Evolutionary conservation across 2,888 invertebrate genomes (phyloP).

Genomic region (Leptura quadrifasciata): DNA sequence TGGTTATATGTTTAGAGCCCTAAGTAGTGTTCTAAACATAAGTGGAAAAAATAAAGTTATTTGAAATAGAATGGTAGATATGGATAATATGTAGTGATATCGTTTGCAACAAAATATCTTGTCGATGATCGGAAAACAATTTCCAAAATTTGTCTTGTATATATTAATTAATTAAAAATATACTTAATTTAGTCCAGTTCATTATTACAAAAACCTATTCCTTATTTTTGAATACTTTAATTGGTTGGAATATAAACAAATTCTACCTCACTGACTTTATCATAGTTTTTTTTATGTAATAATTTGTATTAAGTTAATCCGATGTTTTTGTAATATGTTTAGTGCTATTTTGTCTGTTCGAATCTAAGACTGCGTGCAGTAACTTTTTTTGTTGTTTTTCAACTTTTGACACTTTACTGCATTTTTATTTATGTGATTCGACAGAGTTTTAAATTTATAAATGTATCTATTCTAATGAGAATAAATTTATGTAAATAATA

Average conservation of each 20-base stretch:
- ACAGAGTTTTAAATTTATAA: slow-evolving; percentile 67
- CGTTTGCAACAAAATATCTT: slow-evolving; percentile 59
- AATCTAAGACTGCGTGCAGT: slow-evolving; percentile 69
- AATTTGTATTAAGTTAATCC: slow-evolving; percentile 64
- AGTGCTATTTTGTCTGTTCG: slow-evolving; percentile 66
- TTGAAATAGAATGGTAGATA: slow-evolving; percentile 67
- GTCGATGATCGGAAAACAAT: slow-evolving; percentile 64
- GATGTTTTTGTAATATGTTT: slow-evolving; percentile 60
- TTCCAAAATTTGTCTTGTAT: slow-evolving; percentile 69
- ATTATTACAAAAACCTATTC: slow-evolving; percentile 49
- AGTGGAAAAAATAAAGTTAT: slow-evolving; percentile 48
- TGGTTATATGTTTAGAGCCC: slow-evolving; percentile 54
- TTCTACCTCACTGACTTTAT: slow-evolving; percentile 71
- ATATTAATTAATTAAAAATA: slow-evolving; percentile 64
- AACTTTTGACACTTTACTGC: slow-evolving; percentile 61
- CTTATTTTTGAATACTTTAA: slow-evolving; percentile 51
- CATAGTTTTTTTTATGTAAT: slow-evolving; percentile 62
- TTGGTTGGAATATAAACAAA: slow-evolving; percentile 69
- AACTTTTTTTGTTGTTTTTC: slow-evolving; percentile 54
- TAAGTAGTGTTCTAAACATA: slow-evolving; percentile 51
- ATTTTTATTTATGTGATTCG: slow-evolving; percentile 68
- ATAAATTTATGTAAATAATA: slow-evolving; percentile 70
- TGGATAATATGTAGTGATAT: slow-evolving; percentile 66
- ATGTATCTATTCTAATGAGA: slow-evolving; percentile 70
- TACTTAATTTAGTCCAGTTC: slow-evolving; percentile 56